Conservation (phyloP, 2,888 invertebrate species). For the Amiota minor region DNA sequence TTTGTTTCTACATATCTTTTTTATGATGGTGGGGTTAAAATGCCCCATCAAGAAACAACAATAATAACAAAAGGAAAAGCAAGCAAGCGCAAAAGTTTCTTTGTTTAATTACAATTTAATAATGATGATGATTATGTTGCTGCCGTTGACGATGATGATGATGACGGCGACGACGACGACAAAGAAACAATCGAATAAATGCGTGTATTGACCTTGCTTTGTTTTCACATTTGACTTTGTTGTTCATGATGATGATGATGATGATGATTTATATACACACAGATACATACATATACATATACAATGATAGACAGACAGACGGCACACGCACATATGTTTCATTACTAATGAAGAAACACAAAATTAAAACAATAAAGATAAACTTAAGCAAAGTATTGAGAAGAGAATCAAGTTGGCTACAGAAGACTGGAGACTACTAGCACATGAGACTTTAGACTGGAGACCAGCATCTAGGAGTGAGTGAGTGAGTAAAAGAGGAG, state of each 20-base stretch:
- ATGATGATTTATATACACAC: background rate
- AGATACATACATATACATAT: no score
- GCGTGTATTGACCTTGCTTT: constrained; percentile 30
- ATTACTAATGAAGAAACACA: no score
- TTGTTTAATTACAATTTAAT: constrained; percentile 22
- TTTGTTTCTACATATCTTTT: no score
- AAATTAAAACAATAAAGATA: background rate
- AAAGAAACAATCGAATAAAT: background rate
- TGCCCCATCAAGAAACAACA: background rate
- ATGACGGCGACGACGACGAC: background rate
- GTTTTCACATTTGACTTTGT: constrained; percentile 7
- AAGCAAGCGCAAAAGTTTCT: constrained; percentile 9
- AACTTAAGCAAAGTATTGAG: background rate
- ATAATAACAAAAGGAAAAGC: background rate
- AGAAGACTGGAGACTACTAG: background rate
- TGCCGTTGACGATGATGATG: no score
- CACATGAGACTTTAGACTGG: no score
- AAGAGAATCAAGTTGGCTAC: background rate
- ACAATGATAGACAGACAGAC: background rate
- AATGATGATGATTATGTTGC: no score
- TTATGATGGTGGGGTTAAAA: no score
- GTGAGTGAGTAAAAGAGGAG: no score
- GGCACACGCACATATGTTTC: no score
- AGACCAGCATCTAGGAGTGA: no score
- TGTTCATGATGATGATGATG: background rate